Evolutionary conservation across 37 sponge, comb jelly and placozoan genomes (phyloP).

Genomic region (Corticium candelabrum): DNA sequence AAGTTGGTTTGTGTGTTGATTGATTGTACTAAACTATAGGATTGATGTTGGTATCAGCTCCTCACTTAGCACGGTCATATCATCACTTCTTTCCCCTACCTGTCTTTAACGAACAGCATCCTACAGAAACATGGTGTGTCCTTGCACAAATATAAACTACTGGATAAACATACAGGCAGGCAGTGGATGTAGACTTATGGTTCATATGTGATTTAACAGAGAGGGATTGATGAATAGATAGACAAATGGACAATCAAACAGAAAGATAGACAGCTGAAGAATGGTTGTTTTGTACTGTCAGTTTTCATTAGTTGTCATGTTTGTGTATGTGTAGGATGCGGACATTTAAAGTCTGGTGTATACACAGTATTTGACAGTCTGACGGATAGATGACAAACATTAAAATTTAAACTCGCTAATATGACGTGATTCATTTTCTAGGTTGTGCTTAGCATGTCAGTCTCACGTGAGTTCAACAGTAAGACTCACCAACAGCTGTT

Average conservation of each 20-base stretch:
- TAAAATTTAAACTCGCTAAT: too few relatives aligned
- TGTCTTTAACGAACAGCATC: constrained; percentile 38
- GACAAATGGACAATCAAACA: not conserved
- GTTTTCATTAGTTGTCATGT: too few relatives aligned
- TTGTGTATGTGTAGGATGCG: too few relatives aligned
- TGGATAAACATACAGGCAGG: too few relatives aligned
- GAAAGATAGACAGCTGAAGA: not conserved
- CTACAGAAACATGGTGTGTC: not conserved
- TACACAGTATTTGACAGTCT: not conserved
- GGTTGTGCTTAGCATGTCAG: not conserved
- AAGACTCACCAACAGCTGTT: not conserved
- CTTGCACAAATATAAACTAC: too few relatives aligned
- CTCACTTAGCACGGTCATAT: constrained; percentile 90
- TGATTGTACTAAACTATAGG: constrained; percentile 36
- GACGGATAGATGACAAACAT: not conserved
- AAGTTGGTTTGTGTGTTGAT: too few relatives aligned
- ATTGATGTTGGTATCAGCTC: constrained; percentile 77
- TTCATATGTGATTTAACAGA: too few relatives aligned
- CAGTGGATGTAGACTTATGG: too few relatives aligned
- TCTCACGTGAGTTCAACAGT: not conserved
- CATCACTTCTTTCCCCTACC: constrained; percentile 85
- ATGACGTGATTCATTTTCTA: too few relatives aligned
- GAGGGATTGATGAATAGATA: not conserved
- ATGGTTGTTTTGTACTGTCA: not conserved
- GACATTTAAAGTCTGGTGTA: not conserved